A percentile compares a stretch with the other conserved stretches of the same genome.
These are phyloP conservation scores for Corythornis madagascariensis DNA, from an alignment of 2,113 vertebrate species.

Conservation along the genomic window DNA sequence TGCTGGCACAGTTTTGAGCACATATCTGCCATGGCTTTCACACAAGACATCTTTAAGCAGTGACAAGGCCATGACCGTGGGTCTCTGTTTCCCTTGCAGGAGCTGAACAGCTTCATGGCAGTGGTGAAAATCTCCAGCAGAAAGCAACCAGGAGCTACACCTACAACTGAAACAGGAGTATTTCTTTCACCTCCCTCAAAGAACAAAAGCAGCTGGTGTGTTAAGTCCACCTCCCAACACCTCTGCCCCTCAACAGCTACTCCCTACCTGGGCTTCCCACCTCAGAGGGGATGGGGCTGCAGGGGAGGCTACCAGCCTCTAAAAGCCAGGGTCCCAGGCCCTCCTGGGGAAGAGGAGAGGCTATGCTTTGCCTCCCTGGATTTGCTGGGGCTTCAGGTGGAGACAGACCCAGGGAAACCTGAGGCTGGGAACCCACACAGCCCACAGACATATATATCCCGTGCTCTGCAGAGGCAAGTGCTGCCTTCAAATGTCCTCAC, in stretches of 20 bases:
- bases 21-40: rapidly evolving
- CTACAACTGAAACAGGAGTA: neutral
- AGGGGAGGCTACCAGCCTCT: rapidly evolving
- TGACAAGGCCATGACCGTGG: rapidly evolving
- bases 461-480: neutral
- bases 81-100: neutral
- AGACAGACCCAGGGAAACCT: rapidly evolving
- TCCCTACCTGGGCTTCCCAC: neutral
- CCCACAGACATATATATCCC: neutral
- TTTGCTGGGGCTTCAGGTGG: neutral
- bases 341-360: neutral
- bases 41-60: neutral
- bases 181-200: neutral
- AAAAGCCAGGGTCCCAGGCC: neutral
- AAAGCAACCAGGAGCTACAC: neutral
- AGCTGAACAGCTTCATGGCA: neutral
- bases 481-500: neutral
- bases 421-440: rapidly evolving
- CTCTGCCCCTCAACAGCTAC: neutral
- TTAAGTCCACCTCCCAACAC: rapidly evolving
- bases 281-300: neutral
- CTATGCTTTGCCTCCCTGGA: neutral
- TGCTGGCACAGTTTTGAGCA: rapidly evolving
- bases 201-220: neutral
- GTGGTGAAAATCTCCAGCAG: neutral